Percentiles rank a stretch among this genome's conserved stretches.
Conservation (phyloP, 2,888 invertebrate genomes). For the Gnatocerus cornutus region DNA sequence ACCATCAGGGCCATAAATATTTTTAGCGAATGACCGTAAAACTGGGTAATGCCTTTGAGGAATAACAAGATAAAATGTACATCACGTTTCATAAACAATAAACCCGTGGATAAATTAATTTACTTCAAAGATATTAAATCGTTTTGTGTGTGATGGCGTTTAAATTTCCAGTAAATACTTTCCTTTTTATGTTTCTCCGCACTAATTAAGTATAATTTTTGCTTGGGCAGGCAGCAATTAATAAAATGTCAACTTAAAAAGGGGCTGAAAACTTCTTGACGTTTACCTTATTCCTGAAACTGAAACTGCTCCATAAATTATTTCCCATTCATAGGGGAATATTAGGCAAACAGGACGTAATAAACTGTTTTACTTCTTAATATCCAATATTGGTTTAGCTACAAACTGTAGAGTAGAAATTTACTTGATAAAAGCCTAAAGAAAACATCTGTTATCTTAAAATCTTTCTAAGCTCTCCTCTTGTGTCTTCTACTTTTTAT, state of each 20-base stretch:
- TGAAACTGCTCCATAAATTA: slow-evolving; percentile 29
- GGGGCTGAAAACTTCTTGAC: slow-evolving; percentile 21
- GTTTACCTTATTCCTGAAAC: slow-evolving; percentile 34
- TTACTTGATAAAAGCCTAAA: no score
- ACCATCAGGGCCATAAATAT: no score
- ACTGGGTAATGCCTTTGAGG: neutral
- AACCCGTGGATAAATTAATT: slow-evolving; percentile 14
- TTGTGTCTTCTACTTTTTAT: no score
- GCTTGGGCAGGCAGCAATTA: slow-evolving; percentile 17
- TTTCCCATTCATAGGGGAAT: slow-evolving; percentile 37
- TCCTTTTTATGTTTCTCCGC: neutral
- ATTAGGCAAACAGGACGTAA: slow-evolving; percentile 20
- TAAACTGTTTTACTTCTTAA: slow-evolving; percentile 34
- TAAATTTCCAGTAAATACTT: neutral
- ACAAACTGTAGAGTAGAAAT: no score
- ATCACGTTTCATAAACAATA: slow-evolving; percentile 7
- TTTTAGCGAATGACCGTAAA: neutral
- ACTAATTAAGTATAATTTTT: slow-evolving; percentile 15
- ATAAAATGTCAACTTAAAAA: slow-evolving; percentile 11
- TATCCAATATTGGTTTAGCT: slow-evolving; percentile 27
- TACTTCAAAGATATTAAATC: slow-evolving; percentile 6
- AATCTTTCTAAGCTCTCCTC: no score
- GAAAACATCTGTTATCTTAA: no score
- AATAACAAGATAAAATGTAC: slow-evolving; percentile 17
- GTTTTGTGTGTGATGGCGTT: neutral